A percentile compares a stretch with the other conserved stretches of the same genome.
phyloP scores from a whole-genome alignment of 1,140 invertebrate species.

The Phenacoccus solenopsis region DNA sequence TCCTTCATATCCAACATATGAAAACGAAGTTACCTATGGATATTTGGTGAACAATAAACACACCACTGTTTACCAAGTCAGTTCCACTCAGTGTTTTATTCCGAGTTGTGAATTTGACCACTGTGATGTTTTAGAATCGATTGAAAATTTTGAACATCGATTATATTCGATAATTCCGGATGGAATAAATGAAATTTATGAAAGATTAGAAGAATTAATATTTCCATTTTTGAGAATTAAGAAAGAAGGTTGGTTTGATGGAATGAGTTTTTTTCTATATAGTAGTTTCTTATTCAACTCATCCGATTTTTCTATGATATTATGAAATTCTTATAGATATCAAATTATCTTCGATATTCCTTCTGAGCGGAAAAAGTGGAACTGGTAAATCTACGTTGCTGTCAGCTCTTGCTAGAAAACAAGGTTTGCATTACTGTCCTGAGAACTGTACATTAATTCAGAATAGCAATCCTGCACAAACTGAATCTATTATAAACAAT shows the following conservation, averaged over 20 bases:
- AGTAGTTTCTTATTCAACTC: background rate
- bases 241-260: background rate
- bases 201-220: background rate
- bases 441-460: background rate
- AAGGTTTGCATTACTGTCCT: background rate
- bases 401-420: background rate
- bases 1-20: background rate
- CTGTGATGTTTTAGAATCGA: background rate
- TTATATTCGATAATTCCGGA: background rate
- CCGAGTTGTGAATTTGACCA: background rate
- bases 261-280: background rate
- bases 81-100: background rate
- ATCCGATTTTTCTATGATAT: background rate
- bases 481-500: background rate
- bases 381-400: background rate
- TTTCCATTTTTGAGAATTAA: background rate
- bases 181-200: background rate
- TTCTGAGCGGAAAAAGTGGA: background rate
- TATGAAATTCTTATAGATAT: background rate
- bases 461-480: conserved; percentile 5
- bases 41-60: background rate
- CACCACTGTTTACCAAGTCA: background rate
- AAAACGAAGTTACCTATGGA: background rate
- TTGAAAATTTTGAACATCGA: background rate
- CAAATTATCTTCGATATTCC: background rate